phyloP scores from a whole-genome alignment of 1,140 invertebrate genomes.

The Drosophila pachea region DNA sequence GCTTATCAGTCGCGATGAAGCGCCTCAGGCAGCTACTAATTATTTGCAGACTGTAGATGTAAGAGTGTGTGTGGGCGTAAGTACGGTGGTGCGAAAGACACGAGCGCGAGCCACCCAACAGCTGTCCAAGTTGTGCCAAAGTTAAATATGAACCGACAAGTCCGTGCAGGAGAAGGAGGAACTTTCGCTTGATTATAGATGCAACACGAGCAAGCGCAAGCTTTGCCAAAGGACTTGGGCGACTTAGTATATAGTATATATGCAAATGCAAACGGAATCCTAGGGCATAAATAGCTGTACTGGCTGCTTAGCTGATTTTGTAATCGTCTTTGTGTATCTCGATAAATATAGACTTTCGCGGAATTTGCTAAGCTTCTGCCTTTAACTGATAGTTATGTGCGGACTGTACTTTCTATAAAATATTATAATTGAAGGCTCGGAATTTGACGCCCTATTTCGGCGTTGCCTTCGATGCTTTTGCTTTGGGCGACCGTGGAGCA shows the following conservation, averaged over 20 bases:
- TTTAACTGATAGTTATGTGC: no score
- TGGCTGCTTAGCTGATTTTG: no score
- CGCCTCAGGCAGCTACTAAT: slow-evolving; percentile 41
- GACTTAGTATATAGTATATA: background rate
- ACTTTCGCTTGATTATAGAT: background rate
- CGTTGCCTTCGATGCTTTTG: background rate
- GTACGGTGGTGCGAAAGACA: background rate
- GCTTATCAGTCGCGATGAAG: slow-evolving; percentile 19
- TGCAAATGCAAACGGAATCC: background rate
- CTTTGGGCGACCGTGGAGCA: no score
- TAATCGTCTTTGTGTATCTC: no score
- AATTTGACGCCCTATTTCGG: background rate
- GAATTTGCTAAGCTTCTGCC: no score
- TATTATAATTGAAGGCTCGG: no score
- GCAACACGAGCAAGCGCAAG: background rate
- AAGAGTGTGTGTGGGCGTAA: no score
- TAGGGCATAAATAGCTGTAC: no score
- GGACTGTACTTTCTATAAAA: no score
- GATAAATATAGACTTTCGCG: no score
- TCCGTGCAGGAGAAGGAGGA: background rate
- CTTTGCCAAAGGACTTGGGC: background rate
- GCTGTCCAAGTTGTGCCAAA: slow-evolving; percentile 36
- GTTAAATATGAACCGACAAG: slow-evolving; percentile 21
- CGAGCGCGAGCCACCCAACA: slow-evolving; percentile 32
- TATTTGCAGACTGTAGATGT: slow-evolving; percentile 44